Percentiles rank a stretch among this genome's conserved stretches.
These are phyloP conservation scores for Biston betularia DNA, from an alignment of 2,888 invertebrate genomes.

Conservation along the genomic window DNA sequence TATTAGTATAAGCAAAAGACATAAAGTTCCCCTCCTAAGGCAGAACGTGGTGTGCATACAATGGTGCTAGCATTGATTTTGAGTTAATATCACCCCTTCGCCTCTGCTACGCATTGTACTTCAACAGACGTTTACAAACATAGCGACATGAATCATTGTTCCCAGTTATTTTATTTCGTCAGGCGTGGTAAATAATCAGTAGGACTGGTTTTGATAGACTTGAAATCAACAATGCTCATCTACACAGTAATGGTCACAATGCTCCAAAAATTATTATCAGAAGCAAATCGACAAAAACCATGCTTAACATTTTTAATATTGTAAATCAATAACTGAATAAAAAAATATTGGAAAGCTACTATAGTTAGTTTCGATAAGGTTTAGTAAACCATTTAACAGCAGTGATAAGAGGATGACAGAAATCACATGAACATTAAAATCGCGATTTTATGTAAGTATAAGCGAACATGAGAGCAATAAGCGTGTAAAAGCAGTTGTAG, in stretches of 20 bases:
- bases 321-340: background rate
- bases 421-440: no score
- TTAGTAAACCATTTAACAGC: no score
- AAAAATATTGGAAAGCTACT: background rate
- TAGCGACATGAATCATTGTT: constrained; percentile 76
- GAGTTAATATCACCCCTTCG: constrained; percentile 80
- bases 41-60: constrained; percentile 79
- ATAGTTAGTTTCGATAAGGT: background rate
- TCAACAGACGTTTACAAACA: constrained; percentile 69
- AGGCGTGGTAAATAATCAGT: constrained; percentile 66
- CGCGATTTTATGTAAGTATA: no score
- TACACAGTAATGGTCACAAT: background rate
- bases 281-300: background rate
- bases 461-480: no score
- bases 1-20: constrained; percentile 83
- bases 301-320: background rate
- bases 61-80: constrained; percentile 82
- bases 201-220: constrained; percentile 44
- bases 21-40: constrained; percentile 70
- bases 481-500: no score
- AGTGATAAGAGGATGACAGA: no score
- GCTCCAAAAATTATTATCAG: background rate
- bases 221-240: constrained; percentile 35
- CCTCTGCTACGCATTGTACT: constrained; percentile 60
- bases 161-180: constrained; percentile 70